These are phyloP conservation scores for Ictalurus punctatus DNA, from an alignment of 2,113 vertebrate species.

Conservation along the genomic window DNA sequence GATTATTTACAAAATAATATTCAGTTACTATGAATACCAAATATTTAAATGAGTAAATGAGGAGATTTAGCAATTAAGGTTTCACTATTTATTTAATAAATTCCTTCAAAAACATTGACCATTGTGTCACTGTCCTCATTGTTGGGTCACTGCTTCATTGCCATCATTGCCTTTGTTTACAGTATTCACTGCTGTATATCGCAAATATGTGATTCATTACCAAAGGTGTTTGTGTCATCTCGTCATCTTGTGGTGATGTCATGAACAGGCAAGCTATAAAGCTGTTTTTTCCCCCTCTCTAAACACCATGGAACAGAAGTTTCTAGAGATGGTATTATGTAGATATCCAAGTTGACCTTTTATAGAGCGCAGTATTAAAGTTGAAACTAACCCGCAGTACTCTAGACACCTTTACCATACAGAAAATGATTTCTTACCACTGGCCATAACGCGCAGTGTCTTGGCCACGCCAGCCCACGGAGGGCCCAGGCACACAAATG, in stretches of 20 bases:
- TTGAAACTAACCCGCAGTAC: neutral
- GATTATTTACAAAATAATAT: neutral
- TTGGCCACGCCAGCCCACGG: conserved; percentile 96
- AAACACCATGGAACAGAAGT: neutral
- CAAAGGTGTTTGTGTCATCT: neutral
- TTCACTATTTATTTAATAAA: neutral
- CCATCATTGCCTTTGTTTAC: neutral
- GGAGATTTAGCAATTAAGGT: neutral
- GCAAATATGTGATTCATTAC: neutral
- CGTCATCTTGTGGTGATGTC: neutral
- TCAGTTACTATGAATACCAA: too few species aligned
- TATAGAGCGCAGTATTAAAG: neutral
- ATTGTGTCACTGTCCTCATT: neutral
- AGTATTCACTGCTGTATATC: neutral
- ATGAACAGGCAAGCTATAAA: neutral
- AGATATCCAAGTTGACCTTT: too few species aligned
- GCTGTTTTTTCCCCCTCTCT: neutral
- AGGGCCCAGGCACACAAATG: conserved; percentile 84
- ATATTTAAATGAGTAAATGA: neutral
- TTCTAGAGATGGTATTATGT: neutral
- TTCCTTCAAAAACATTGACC: neutral
- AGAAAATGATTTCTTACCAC: conserved; percentile 72
- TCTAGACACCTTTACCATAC: neutral
- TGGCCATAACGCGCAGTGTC: conserved; percentile 88
- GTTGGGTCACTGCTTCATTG: too few species aligned